Conservation (phyloP, 2,113 vertebrate genomes). For the Riparia riparia region DNA sequence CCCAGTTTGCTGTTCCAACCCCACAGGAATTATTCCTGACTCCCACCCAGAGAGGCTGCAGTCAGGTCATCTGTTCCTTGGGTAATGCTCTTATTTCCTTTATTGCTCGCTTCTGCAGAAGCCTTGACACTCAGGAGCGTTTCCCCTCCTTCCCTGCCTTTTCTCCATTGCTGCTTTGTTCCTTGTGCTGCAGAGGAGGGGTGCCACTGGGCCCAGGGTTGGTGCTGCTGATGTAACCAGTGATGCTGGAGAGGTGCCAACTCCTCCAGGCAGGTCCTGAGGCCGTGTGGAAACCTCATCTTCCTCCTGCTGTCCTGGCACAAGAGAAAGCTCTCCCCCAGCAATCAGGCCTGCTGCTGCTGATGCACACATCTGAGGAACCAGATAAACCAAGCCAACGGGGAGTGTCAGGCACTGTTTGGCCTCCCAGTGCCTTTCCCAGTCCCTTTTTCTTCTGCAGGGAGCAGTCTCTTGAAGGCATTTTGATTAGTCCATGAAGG, state of each 20-base stretch:
- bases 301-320: not conserved
- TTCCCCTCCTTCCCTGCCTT: not conserved
- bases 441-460: not conserved
- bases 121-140: not conserved
- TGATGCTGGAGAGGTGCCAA: not conserved
- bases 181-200: not conserved
- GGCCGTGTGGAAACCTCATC: not conserved
- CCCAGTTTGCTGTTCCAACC: not conserved
- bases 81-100: not conserved
- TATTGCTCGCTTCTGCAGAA: not conserved
- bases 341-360: not conserved
- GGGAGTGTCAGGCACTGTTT: not conserved
- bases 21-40: not conserved
- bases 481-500: not conserved
- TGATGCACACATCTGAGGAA: not conserved
- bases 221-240: not conserved
- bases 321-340: accelerated
- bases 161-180: not conserved
- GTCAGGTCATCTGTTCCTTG: accelerated
- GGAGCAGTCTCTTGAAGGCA: not conserved
- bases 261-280: not conserved
- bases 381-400: not conserved
- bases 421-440: not conserved
- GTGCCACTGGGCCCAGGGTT: not conserved
- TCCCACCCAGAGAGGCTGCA: not conserved